Evolutionary conservation across 2,113 vertebrate species (phyloP).

Genomic region (Hassar affinis): DNA sequence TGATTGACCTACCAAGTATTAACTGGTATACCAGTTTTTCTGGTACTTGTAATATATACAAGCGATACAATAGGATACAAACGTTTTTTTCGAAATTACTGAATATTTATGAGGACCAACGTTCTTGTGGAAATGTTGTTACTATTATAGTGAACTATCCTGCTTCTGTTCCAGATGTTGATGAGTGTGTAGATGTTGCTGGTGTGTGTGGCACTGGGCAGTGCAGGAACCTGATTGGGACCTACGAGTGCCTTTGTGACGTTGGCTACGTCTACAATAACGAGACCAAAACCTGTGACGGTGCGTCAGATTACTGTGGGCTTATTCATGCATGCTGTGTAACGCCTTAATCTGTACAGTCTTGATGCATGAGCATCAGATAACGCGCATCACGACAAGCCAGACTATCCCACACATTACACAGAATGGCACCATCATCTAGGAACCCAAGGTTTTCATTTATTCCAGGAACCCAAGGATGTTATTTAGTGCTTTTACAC

Average conservation of each 20-base stretch:
- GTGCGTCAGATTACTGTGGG: conserved; percentile 62
- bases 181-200: conserved; percentile 77
- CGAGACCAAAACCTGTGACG: conserved; percentile 78
- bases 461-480: too few relatives aligned
- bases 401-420: conserved; percentile 23
- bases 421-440: background rate
- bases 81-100: too few relatives aligned
- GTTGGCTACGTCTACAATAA: conserved; percentile 80
- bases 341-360: too few relatives aligned
- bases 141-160: too few relatives aligned
- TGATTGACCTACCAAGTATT: too few relatives aligned
- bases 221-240: conserved; percentile 81
- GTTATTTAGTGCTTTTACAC: too few relatives aligned
- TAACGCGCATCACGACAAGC: background rate
- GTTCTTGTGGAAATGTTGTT: too few relatives aligned
- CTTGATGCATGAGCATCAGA: background rate
- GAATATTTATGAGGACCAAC: too few relatives aligned
- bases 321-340: background rate
- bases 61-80: too few relatives aligned
- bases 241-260: conserved; percentile 83
- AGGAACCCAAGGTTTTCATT: background rate
- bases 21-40: too few relatives aligned
- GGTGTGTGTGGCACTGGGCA: conserved; percentile 82
- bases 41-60: too few relatives aligned
- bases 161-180: conserved; percentile 79